A percentile compares a stretch with the other conserved stretches of the same genome.
Conservation (phyloP, 1,140 invertebrate species). For the Drosophila seguyi region DNA sequence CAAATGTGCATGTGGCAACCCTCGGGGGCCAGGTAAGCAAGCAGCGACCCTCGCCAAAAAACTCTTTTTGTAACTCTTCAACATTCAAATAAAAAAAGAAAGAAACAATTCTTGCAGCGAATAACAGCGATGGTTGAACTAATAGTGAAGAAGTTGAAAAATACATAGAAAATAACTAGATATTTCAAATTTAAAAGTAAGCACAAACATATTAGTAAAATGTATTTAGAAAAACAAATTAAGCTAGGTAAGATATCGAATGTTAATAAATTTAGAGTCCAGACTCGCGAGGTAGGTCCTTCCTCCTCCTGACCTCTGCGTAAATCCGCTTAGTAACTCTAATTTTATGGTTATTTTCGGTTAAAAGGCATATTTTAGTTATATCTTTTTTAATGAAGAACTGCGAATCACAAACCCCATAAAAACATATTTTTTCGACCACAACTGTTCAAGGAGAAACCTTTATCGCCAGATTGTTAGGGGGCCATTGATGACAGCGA, state of each 20-base stretch:
- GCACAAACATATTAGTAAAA: too few species aligned
- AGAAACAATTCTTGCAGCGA: conserved; percentile 10
- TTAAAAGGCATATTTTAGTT: background rate
- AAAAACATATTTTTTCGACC: conserved; percentile 6
- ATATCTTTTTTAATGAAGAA: background rate
- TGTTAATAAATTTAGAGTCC: too few species aligned
- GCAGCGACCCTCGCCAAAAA: conserved; percentile 43
- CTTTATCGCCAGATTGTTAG: conserved; percentile 64
- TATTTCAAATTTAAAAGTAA: background rate
- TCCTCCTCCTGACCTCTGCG: too few species aligned
- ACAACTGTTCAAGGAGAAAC: conserved; percentile 18
- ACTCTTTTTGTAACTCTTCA: conserved; percentile 34
- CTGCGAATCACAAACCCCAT: background rate
- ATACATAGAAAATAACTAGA: background rate
- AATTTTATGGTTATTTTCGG: too few species aligned
- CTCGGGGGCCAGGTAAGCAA: conserved; percentile 44
- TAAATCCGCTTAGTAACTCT: too few species aligned
- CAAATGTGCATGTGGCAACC: conserved; percentile 74
- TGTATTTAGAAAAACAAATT: too few species aligned
- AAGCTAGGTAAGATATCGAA: too few species aligned
- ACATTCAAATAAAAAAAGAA: conserved; percentile 9
- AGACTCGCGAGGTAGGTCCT: too few species aligned
- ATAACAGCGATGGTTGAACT: conserved; percentile 5
- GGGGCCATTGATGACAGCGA: conserved; percentile 71
- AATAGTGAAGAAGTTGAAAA: background rate